These are phyloP conservation scores for Protula sp. DNA, from an alignment of 2,888 invertebrate species.

Conservation along the genomic window DNA sequence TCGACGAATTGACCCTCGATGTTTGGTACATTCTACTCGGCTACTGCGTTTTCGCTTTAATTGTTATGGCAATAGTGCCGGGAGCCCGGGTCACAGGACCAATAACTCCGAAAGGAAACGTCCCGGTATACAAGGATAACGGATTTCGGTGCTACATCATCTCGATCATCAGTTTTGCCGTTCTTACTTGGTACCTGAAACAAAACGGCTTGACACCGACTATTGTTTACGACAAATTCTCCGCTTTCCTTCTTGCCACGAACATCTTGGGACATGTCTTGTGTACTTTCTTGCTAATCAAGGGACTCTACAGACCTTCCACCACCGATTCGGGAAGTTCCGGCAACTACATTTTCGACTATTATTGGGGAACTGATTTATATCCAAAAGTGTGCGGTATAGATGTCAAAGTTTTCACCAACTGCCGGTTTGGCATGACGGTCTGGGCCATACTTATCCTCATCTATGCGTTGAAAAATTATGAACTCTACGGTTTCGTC, in stretches of 20 bases:
- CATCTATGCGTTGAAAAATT: constrained; percentile 52
- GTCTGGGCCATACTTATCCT: constrained; percentile 55
- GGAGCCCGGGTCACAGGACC: constrained; percentile 55
- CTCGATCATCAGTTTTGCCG: constrained; percentile 48
- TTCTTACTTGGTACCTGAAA: constrained; percentile 45
- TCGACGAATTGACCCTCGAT: constrained; percentile 32
- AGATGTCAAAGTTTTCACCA: constrained; percentile 54
- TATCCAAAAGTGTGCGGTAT: constrained; percentile 57
- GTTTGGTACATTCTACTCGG: constrained; percentile 31
- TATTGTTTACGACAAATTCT: constrained; percentile 55
- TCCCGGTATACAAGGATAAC: constrained; percentile 56
- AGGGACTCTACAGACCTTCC: constrained; percentile 49
- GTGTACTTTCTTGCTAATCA: constrained; percentile 52
- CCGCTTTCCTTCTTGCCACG: constrained; percentile 54
- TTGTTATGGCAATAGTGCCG: constrained; percentile 54
- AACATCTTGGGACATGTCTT: constrained; percentile 55
- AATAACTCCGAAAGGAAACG: constrained; percentile 55
- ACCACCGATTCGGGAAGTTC: constrained; percentile 47
- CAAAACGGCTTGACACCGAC: constrained; percentile 39
- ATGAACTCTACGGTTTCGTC: constrained; percentile 50
- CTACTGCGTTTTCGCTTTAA: constrained; percentile 51
- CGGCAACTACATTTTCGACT: constrained; percentile 57
- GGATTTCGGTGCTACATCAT: constrained; percentile 57
- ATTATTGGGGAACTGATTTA: constrained; percentile 61
- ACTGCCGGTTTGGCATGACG: constrained; percentile 56